A percentile compares a stretch with the other conserved stretches of the same genome.
Conservation (phyloP, 2,888 invertebrate species). For the Zygaena filipendulae region DNA sequence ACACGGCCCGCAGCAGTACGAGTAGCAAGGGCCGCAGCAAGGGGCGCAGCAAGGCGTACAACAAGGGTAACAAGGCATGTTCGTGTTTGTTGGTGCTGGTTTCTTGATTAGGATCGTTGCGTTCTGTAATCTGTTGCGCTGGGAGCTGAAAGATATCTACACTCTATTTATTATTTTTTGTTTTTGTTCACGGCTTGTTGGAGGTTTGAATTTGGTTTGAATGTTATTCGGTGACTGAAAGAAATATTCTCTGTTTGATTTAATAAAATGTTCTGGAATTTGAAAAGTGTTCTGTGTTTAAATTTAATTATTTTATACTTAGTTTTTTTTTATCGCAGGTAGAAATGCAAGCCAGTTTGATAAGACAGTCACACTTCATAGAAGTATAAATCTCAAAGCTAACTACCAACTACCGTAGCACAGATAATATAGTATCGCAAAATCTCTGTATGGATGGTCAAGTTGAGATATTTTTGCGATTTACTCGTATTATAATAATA, state of each 20-base stretch:
- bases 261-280: conserved; percentile 22
- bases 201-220: conserved; percentile 29
- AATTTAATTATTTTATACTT: conserved; percentile 9
- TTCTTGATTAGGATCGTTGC: conserved; percentile 2
- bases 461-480: no score
- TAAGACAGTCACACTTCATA: no score
- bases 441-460: no score
- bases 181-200: conserved; percentile 24
- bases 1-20: conserved; percentile 30
- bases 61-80: no score
- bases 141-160: not conserved
- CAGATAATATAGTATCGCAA: no score
- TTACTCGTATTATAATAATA: no score
- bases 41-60: conserved; percentile 11
- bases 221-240: no score
- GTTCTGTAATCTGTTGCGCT: conserved; percentile 1
- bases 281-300: conserved; percentile 9
- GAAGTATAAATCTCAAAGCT: not conserved
- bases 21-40: conserved; percentile 1
- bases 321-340: not conserved
- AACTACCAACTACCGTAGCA: no score
- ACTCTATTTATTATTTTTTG: conserved; percentile 17
- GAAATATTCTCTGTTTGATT: no score
- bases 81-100: conserved; percentile 5
- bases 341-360: no score